Evolutionary conservation across 2,797 vertebrate species (phyloP).

Genomic region (Pangasius sanitwongsei): DNA sequence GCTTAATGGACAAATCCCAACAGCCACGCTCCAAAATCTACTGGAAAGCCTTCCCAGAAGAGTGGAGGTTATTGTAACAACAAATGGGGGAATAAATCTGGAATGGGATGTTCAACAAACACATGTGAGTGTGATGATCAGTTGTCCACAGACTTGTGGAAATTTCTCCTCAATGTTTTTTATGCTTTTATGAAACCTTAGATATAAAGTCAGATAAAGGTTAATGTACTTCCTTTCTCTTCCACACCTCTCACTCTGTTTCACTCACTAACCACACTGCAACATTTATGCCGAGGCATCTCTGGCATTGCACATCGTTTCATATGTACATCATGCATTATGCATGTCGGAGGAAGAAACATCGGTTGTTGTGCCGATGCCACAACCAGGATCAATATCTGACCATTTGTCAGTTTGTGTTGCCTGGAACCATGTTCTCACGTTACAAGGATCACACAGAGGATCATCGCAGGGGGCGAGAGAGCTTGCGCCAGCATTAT

Average conservation of each 20-base stretch:
- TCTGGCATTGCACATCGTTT: neutral
- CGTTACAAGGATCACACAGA: constrained; percentile 34
- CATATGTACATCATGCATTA: constrained; percentile 17
- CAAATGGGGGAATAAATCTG: neutral
- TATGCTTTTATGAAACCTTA: neutral
- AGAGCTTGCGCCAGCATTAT: neutral
- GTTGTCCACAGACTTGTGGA: neutral
- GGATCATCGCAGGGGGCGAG: constrained; percentile 15
- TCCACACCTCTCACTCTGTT: constrained; percentile 51
- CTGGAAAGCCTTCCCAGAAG: neutral
- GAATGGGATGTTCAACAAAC: neutral
- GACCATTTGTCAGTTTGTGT: constrained; percentile 40
- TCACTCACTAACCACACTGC: neutral
- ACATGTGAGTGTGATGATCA: neutral
- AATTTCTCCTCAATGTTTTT: neutral
- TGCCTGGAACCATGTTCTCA: constrained; percentile 44
- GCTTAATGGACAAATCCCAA: neutral
- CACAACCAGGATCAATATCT: constrained; percentile 40
- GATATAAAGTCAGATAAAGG: constrained; percentile 62
- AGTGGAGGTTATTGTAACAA: neutral
- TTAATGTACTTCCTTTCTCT: constrained; percentile 48
- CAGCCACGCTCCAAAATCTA: neutral
- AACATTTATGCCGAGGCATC: neutral
- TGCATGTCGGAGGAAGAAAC: constrained; percentile 10
- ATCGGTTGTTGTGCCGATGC: constrained; percentile 20